Evolutionary conservation across 1,140 invertebrate genomes (phyloP).

Genomic region (Palaemon carinicauda): DNA sequence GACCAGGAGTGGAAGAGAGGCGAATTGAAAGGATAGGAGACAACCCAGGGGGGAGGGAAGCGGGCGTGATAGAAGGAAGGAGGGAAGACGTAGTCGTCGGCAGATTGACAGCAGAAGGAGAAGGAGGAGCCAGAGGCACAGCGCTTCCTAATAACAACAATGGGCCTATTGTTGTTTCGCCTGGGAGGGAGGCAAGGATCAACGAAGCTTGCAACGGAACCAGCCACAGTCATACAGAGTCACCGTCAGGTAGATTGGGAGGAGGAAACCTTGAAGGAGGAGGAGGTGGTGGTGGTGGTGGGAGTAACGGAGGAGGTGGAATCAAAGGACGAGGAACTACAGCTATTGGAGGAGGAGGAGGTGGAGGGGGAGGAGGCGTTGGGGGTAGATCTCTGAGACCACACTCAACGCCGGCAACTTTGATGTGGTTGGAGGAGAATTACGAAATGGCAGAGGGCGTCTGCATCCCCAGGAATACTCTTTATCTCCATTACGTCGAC

Average conservation of each 20-base stretch:
- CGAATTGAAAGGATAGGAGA: not conserved
- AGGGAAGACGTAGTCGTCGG: not conserved
- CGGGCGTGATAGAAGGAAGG: not conserved
- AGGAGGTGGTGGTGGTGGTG: not conserved
- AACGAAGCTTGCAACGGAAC: not conserved
- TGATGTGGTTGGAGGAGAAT: conserved; percentile 71
- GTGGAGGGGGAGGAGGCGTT: not conserved
- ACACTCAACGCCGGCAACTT: conserved; percentile 70
- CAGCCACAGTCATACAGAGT: too few relatives aligned
- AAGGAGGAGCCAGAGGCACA: not conserved
- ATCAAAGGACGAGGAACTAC: not conserved
- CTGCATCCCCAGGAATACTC: conserved; percentile 70
- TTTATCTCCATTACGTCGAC: conserved; percentile 71
- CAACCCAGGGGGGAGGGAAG: not conserved
- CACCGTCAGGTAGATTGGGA: too few relatives aligned
- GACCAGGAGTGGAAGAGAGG: too few relatives aligned
- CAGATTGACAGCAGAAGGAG: not conserved
- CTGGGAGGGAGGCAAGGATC: not conserved
- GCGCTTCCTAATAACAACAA: not conserved
- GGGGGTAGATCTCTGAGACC: conserved; percentile 62
- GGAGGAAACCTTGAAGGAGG: not conserved
- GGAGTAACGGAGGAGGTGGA: conserved; percentile 5
- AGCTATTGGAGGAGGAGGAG: not conserved
- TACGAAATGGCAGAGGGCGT: conserved; percentile 71
- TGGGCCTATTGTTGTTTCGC: not conserved